Evolutionary conservation across 1,140 invertebrate genomes (phyloP).

Genomic region (Hirudo medicinalis): DNA sequence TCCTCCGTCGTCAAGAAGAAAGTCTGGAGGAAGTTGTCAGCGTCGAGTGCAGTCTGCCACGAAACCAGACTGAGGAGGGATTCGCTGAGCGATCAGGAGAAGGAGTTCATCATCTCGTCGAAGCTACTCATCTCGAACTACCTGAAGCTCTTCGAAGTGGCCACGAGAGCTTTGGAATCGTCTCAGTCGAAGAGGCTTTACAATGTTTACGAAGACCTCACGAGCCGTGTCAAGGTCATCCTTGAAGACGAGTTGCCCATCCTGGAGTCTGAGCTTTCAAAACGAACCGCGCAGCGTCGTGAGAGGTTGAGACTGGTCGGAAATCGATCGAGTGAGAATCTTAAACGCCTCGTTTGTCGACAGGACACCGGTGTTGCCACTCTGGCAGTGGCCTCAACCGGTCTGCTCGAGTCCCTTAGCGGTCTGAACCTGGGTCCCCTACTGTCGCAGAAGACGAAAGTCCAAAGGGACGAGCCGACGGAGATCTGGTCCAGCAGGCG

Average conservation of each 20-base stretch:
- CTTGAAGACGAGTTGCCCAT: slow-evolving; percentile 13
- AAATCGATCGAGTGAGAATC: neutral
- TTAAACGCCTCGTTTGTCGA: neutral
- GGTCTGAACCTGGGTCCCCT: neutral
- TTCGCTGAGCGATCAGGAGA: neutral
- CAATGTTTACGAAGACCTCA: slow-evolving; percentile 15
- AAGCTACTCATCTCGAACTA: neutral
- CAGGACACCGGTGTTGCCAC: no score
- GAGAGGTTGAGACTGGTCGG: neutral
- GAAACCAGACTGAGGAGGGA: neutral
- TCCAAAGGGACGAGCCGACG: no score
- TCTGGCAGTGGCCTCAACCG: no score
- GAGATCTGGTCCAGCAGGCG: no score
- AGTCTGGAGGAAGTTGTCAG: neutral
- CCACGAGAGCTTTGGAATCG: slow-evolving; percentile 13
- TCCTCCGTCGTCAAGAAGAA: neutral
- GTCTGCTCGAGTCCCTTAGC: neutral
- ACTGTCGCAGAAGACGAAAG: no score
- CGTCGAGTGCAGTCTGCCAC: neutral
- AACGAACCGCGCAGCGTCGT: neutral
- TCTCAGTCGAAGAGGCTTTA: slow-evolving; percentile 16
- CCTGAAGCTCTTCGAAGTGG: slow-evolving; percentile 14
- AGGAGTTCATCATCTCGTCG: neutral
- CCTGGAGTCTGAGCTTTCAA: neutral
- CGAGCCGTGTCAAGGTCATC: slow-evolving; percentile 4